Evolutionary conservation across 2,113 vertebrate genomes (phyloP).

Genomic region (Phylloscopus trochiloides): DNA sequence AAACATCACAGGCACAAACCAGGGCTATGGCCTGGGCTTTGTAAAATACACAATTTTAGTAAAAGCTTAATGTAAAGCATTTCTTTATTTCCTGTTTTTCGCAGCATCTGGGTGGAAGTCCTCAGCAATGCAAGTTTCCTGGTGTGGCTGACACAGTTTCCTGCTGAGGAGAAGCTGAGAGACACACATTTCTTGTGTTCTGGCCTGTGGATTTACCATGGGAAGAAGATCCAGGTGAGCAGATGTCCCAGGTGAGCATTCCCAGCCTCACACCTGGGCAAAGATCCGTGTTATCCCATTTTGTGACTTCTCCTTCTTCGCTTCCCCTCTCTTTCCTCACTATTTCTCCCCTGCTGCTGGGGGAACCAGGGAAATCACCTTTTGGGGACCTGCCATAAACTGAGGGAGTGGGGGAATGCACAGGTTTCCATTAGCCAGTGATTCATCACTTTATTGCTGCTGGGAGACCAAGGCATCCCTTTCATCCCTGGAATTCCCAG

Average conservation of each 20-base stretch:
- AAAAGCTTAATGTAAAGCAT: not conserved
- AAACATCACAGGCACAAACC: too few relatives aligned
- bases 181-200: not conserved
- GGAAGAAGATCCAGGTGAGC: not conserved
- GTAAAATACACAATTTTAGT: not conserved
- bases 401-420: not conserved
- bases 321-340: not conserved
- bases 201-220: not conserved
- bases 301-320: not conserved
- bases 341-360: not conserved
- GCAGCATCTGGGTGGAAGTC: not conserved
- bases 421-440: not conserved
- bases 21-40: not conserved
- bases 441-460: not conserved
- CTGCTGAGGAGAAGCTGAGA: not conserved
- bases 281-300: rapidly evolving
- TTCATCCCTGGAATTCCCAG: not conserved
- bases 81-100: not conserved
- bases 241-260: not conserved
- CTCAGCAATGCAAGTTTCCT: not conserved
- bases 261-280: not conserved
- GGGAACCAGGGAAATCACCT: not conserved
- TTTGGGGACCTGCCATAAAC: not conserved
- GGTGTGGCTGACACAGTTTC: not conserved
- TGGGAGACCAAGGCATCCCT: not conserved